Evolutionary conservation across 2,888 invertebrate species (phyloP).

Genomic region (Oscheius sp.): DNA sequence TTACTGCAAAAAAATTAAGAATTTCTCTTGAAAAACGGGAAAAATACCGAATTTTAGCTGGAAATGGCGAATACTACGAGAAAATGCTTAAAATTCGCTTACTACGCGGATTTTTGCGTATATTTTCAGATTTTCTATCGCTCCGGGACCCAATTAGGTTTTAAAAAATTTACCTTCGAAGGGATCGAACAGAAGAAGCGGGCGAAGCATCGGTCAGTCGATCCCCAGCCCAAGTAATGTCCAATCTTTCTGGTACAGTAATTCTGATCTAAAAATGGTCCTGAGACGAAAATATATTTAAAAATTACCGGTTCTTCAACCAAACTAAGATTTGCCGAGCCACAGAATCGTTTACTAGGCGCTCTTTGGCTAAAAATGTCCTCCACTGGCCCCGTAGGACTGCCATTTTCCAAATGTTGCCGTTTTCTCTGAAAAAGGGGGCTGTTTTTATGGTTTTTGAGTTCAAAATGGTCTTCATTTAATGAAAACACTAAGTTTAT

Average conservation of each 20-base stretch:
- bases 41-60: no score
- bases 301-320: slow-evolving; percentile 35
- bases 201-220: slow-evolving; percentile 15
- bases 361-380: slow-evolving; percentile 10
- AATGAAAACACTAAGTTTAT: no score
- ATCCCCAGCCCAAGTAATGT: slow-evolving; percentile 34
- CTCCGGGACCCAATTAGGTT: no score
- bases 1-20: background rate
- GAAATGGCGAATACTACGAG: no score
- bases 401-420: background rate
- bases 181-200: slow-evolving; percentile 26
- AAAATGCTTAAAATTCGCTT: no score
- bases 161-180: slow-evolving; percentile 23
- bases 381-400: slow-evolving; percentile 4
- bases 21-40: background rate
- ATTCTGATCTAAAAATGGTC: slow-evolving; percentile 13
- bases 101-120: no score
- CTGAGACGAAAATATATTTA: background rate
- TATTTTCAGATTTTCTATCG: no score
- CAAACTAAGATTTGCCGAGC: slow-evolving; percentile 28
- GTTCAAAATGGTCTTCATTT: no score
- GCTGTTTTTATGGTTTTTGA: no score
- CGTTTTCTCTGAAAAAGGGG: slow-evolving; percentile 30
- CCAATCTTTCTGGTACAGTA: slow-evolving; percentile 28
- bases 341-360: slow-evolving; percentile 26